phyloP scores from a whole-genome alignment of 2,113 vertebrate species.

The Octodon degus region DNA sequence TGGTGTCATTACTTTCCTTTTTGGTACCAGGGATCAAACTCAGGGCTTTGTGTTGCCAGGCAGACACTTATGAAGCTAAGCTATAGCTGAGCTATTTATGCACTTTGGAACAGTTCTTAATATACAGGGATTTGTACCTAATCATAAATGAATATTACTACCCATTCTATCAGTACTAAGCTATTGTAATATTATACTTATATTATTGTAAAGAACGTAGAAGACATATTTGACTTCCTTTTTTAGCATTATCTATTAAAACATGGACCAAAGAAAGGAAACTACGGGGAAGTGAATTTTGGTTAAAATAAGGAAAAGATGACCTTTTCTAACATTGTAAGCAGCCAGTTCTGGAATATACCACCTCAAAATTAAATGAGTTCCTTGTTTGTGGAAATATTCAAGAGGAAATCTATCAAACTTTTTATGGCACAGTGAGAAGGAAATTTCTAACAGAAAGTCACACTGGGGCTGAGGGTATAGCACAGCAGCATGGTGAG shows the following conservation, averaged over 20 bases:
- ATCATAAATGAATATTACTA: slow-evolving; percentile 6
- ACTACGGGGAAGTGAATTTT: background rate
- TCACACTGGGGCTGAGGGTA: background rate
- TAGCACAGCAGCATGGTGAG: too few relatives aligned
- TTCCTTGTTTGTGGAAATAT: background rate
- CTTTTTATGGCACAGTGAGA: background rate
- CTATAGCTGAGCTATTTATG: too few relatives aligned
- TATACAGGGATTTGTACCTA: background rate
- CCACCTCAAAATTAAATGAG: background rate
- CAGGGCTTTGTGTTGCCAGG: too few relatives aligned
- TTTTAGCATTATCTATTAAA: background rate
- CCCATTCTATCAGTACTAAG: background rate
- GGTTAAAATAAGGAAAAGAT: slow-evolving; percentile 32
- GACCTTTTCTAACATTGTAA: background rate
- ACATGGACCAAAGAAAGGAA: background rate
- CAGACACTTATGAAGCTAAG: too few relatives aligned
- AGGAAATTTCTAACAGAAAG: background rate
- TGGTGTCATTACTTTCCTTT: background rate
- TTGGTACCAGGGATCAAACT: too few relatives aligned
- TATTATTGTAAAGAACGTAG: background rate
- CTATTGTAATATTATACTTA: background rate
- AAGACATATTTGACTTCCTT: slow-evolving; percentile 1
- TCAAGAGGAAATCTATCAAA: background rate
- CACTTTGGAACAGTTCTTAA: background rate
- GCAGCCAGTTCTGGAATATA: background rate